A percentile compares a stretch with the other conserved stretches of the same genome.
phyloP scores from a whole-genome alignment of 2,888 invertebrate species.

The Anodontia alba region DNA sequence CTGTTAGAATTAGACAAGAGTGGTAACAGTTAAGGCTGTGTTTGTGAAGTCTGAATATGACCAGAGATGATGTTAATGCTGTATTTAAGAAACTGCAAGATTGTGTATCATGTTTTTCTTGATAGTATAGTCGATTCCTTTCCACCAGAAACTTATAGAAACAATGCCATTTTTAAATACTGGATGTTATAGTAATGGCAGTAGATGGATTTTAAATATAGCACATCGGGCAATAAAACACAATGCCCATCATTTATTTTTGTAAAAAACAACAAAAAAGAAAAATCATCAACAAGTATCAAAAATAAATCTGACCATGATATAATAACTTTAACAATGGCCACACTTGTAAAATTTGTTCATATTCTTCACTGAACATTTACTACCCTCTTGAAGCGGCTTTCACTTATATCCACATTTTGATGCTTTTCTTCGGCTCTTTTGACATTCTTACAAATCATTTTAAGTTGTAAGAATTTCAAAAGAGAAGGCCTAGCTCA shows the following conservation, averaged over 20 bases:
- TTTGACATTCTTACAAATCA: constrained; percentile 5
- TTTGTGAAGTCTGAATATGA: no score
- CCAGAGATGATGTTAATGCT: no score
- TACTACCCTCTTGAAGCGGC: not conserved
- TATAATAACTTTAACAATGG: constrained; percentile 77
- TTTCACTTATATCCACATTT: constrained; percentile 30
- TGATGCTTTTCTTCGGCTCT: constrained; percentile 44
- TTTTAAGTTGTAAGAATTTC: constrained; percentile 2
- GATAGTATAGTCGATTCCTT: not conserved
- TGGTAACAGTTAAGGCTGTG: no score
- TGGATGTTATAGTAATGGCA: not conserved
- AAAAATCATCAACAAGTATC: constrained; percentile 88
- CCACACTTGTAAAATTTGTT: constrained; percentile 45
- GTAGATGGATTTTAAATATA: constrained; percentile 11
- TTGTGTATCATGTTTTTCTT: not conserved
- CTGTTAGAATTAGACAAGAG: no score
- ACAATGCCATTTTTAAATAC: constrained; percentile 9
- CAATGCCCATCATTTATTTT: constrained; percentile 42
- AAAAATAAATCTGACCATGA: constrained; percentile 88
- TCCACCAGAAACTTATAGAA: constrained; percentile 3
- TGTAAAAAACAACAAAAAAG: constrained; percentile 72
- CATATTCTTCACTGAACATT: not conserved
- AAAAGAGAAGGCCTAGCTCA: not conserved
- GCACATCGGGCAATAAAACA: constrained; percentile 54
- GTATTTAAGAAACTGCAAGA: not conserved